Percentiles rank a stretch among this genome's conserved stretches.
phyloP scores from a whole-genome alignment of 2,888 invertebrate species.

The Volucella zonaria region DNA sequence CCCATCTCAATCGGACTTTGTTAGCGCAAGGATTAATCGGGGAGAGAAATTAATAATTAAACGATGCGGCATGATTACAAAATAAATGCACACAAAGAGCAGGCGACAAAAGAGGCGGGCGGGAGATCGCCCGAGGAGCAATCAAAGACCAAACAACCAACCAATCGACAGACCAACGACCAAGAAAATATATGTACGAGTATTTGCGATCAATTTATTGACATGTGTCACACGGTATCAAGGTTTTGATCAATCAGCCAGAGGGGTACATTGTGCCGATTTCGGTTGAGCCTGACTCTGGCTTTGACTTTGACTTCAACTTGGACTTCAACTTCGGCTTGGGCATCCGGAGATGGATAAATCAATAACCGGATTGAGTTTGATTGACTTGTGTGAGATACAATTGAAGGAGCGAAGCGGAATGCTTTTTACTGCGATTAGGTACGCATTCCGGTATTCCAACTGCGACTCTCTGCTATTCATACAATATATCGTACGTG shows the following conservation, averaged over 20 bases:
- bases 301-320: slow-evolving; percentile 11
- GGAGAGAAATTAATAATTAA: slow-evolving; percentile 62
- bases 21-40: slow-evolving; percentile 67
- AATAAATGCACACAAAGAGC: slow-evolving; percentile 5
- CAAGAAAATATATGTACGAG: slow-evolving; percentile 70
- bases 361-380: slow-evolving; percentile 70
- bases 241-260: slow-evolving; percentile 69
- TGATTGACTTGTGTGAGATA: slow-evolving; percentile 69
- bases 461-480: too few species aligned
- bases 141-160: not conserved
- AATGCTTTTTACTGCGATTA: not conserved
- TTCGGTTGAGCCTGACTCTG: slow-evolving; percentile 42
- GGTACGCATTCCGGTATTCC: slow-evolving; percentile 8
- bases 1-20: slow-evolving; percentile 12
- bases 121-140: not conserved
- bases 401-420: slow-evolving; percentile 44
- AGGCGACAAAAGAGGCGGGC: not conserved
- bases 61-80: slow-evolving; percentile 67
- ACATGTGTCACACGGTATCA: slow-evolving; percentile 74
- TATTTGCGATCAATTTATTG: slow-evolving; percentile 73
- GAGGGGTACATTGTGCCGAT: slow-evolving; percentile 56
- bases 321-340: too few species aligned
- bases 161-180: slow-evolving; percentile 30
- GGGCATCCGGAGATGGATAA: slow-evolving; percentile 50
- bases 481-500: too few species aligned